Conservation (phyloP, 2,888 invertebrate genomes). For the Cataglyphis cursor region DNA sequence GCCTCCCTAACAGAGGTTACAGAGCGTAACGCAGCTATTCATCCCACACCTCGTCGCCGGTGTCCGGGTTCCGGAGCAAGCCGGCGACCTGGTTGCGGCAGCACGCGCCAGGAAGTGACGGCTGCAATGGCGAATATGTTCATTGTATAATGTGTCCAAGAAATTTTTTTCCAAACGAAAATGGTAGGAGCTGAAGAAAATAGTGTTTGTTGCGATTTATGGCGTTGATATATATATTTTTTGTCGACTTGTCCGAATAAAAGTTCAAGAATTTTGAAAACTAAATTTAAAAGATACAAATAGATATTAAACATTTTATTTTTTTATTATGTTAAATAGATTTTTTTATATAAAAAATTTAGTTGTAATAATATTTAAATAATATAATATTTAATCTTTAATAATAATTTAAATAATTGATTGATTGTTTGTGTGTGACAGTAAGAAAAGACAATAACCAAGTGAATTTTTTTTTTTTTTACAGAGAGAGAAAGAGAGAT, state of each 20-base stretch:
- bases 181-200: neutral
- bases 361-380: neutral
- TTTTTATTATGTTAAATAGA: neutral
- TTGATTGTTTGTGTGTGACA: neutral
- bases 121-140: constrained; percentile 48
- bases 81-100: constrained; percentile 60
- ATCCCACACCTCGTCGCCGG: constrained; percentile 75
- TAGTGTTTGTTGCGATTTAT: too few species aligned
- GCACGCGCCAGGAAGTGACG: constrained; percentile 75
- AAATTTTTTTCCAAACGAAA: constrained; percentile 21
- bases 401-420: neutral
- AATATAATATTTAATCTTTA: neutral
- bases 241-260: neutral
- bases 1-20: constrained; percentile 63
- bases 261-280: neutral
- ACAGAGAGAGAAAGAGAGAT: neutral
- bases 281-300: neutral
- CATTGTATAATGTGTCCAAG: constrained; percentile 27
- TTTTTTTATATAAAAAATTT: neutral
- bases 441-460: neutral
- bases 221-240: neutral
- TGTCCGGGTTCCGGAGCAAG: constrained; percentile 76
- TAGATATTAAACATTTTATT: neutral
- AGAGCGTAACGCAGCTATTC: constrained; percentile 78
- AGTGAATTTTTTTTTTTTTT: constrained; percentile 11